Percentiles rank a stretch among this genome's conserved stretches.
phyloP scores from a whole-genome alignment of 2,113 vertebrate genomes.

The Nannobrachium achirus region DNA sequence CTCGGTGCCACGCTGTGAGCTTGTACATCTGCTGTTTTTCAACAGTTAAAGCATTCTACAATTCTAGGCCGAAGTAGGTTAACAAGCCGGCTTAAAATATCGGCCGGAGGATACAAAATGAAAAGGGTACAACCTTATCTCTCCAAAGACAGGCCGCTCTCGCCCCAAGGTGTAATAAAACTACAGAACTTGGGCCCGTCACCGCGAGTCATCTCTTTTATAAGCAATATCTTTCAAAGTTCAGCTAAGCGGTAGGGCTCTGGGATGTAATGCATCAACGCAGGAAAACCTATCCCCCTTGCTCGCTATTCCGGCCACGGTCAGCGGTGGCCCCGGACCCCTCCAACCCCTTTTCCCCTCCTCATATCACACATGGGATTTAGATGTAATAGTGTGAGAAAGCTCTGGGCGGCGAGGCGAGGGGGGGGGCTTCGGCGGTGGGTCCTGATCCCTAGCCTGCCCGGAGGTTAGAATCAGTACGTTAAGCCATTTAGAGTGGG shows the following conservation, averaged over 20 bases:
- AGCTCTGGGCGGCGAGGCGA: slow-evolving; percentile 52
- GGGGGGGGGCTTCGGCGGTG: slow-evolving; percentile 46
- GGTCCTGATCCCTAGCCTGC: slow-evolving; percentile 51
- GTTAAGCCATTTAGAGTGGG: too few species aligned
- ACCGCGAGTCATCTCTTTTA: slow-evolving; percentile 90
- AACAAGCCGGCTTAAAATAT: slow-evolving; percentile 87
- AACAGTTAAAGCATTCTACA: too few species aligned
- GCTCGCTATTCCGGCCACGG: slow-evolving; percentile 58
- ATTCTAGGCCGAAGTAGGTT: too few species aligned
- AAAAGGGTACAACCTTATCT: slow-evolving; percentile 96
- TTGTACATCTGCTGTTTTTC: too few species aligned
- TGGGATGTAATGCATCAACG: slow-evolving; percentile 77
- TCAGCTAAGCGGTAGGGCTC: slow-evolving; percentile 86
- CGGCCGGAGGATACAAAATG: slow-evolving; percentile 89
- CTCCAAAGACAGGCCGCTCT: slow-evolving; percentile 88
- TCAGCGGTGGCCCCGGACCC: slow-evolving; percentile 41
- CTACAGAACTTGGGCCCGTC: slow-evolving; percentile 87
- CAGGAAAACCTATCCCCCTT: slow-evolving; percentile 56
- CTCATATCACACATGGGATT: slow-evolving; percentile 64
- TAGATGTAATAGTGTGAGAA: slow-evolving; percentile 70
- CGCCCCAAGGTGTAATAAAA: slow-evolving; percentile 96
- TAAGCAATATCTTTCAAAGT: slow-evolving; percentile 92
- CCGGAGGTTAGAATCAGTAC: neutral
- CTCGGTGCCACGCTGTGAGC: too few species aligned
- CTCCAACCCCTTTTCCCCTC: slow-evolving; percentile 37